Base-by-base conservation (phyloP, 2,888 invertebrate species). In the Lymantria dispar region DNA sequence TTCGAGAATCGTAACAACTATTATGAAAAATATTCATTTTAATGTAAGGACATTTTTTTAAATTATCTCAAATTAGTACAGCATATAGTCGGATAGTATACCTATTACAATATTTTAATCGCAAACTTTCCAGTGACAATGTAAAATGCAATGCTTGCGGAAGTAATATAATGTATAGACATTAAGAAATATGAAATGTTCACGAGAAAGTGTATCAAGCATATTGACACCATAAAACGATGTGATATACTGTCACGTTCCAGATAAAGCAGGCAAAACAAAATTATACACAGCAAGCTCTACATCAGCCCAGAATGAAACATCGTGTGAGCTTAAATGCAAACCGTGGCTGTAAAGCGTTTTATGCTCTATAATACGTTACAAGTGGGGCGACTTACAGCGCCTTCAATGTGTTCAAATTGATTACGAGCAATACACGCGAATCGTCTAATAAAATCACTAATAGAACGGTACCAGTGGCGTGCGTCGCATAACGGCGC, bases 391-490 rank as follows among this genome's bases (percentile, higher is more conserved):
- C 85, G 77, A 77, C 76, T 70, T 77, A 74, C 77, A 80, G 69
- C 78, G 82, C 73, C 68, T 67, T 78, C 77, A 76, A 74, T 64
- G 66, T 66, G 64, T 58, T 68, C 75, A 82, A 88, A 90, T 89
- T 86, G 87, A 88, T 90, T 85, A 83, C 81, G 76, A 71, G 76
- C 81, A 76, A 85, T 86, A 87, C 86, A 88, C 83, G 87, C 83
- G 86, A 87, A 83, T 85, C 81, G 82, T 87, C 84, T 88, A 86
- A 90, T 89, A 89, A 88, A 88, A 89, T 91, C 86, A 78, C 81
- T 84, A 87, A 85, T 85, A 76, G 84, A 89, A 91, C 90, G 91
- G 90, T 89, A 91, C 80, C 71, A 76, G 76, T 85, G 83, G 85
- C 87, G 87, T 87, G 87, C 83, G 85, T 85, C 87, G 85, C 83